Base-by-base conservation (phyloP, 1,140 invertebrate genomes). In the Drosophila lacteicornis region DNA sequence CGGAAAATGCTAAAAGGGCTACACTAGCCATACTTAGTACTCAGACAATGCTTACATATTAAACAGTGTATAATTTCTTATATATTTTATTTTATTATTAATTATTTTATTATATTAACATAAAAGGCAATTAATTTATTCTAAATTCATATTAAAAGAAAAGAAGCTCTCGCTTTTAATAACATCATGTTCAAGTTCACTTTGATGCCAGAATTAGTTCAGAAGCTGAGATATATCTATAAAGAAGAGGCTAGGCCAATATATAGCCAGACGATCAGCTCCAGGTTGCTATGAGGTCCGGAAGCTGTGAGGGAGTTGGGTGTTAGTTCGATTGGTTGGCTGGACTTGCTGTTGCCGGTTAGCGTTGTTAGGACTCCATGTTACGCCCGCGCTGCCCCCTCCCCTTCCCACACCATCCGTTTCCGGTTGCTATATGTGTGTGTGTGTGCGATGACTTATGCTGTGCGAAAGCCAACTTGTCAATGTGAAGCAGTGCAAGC, bases 401-500 rank as follows among this genome's bases (percentile, higher is more conserved):
- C 30, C 5, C 9, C n/a, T 9, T 3, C 53, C 46, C 4, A 25
- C 22, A 22, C 45, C 63, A 67, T 40, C 62, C 30, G 30, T 47
- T 75, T 43, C 13, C 42, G 50, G 38, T 49, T n/a, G 17, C 43
- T 57, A 4, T 19, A 12, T 27, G 17, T 33, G 46, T 55, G 59
- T 36, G 47, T 62, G 45, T 47, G 40, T 56, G 50, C 63, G 62
- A 43, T 53, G 70, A 61, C 69, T 58, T 66, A 19, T 75, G 74
- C 76, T 75, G 77, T 75, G 80, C 73, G 60, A 81, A 88, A 88
- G 84, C 84, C 80, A 88, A 88, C 85, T 88, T 88, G 84, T 88
- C 84, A 88, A 88, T 84, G 84, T 61, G 70, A 71, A 87, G 80
- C 30, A 33, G 25, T n/a, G 53, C 36, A 56, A 56, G 53, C 53